Percentiles rank a stretch among this genome's conserved stretches.
Conservation (phyloP, 2,113 vertebrate genomes). For the Astur gentilis region DNA sequence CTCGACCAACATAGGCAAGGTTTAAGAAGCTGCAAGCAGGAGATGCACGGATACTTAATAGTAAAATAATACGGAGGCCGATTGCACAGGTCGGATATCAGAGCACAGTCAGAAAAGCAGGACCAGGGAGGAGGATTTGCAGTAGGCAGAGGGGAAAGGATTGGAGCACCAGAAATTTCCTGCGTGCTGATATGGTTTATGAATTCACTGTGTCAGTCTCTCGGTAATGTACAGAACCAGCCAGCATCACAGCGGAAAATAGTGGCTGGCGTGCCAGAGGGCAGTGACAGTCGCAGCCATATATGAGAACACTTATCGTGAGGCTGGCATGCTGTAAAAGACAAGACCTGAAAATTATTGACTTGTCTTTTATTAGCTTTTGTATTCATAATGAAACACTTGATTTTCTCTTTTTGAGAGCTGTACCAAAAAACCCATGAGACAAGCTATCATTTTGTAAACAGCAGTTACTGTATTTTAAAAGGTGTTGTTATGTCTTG, state of each 20-base stretch:
- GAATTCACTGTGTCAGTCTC: background rate
- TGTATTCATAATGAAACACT: background rate
- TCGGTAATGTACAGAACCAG: background rate
- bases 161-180: background rate
- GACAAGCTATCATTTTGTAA: background rate
- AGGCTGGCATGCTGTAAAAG: background rate
- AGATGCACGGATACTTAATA: no score
- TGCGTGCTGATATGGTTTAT: background rate
- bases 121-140: background rate
- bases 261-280: background rate
- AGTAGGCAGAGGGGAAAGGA: background rate
- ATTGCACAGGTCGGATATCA: background rate
- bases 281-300: background rate
- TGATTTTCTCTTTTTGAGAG: background rate
- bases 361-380: background rate
- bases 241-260: background rate
- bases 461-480: background rate
- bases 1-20: rapidly evolving
- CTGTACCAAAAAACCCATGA: background rate
- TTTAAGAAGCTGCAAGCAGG: background rate
- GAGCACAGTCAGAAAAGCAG: background rate
- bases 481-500: background rate
- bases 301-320: background rate
- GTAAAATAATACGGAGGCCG: background rate
- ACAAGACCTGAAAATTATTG: background rate